Evolutionary conservation across 2,797 vertebrate species (phyloP), one percentile per base, ranked within the genome.

Genomic region (Mormyrops attenuatus): DNA sequence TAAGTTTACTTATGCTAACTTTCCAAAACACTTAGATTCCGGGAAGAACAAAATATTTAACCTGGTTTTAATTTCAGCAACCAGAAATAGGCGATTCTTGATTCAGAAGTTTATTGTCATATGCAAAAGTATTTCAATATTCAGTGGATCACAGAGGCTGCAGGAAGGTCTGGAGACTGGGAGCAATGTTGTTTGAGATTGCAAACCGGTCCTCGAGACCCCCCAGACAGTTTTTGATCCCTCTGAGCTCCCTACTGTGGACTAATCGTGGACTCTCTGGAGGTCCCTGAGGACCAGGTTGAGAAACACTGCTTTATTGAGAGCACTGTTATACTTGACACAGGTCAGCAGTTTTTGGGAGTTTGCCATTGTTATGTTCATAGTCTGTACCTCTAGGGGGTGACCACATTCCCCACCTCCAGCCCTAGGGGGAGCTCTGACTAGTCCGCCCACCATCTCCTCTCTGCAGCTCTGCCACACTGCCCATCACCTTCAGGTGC

Each of bases 401-500:
- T 26, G 20, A 22, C 77, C 50, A 20, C 20, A 0, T 63, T 44
- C 3, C 34, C 8, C 52, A 55, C 17, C 52, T 88, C 20, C 53
- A 57, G 3, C 38, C 53, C 34, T 3, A 38, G n/a, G 77, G 6
- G 3, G 44, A 30, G 20, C 6, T 26, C 55, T 84, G n/a, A 50
- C 17, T 26, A 73, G 15, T 8, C 20, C 15, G 4, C 17, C 53
- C 22, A 47, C 87, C 87, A 20, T 86, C 49, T 77, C 50, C 82
- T 86, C 9, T 22, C 85, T 55, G 3, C 94, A 99, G 98, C 94
- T 99, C 98, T 90, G 98, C 98, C 94, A 99, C 98, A 0, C 91
- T 99, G 96, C 98, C 98, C 95, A 99, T 99, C 94, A 99, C 98
- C 91, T 99, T 99, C 96, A 99, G 99, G 97, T 99, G 98, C 96